Evolutionary conservation across 2,888 invertebrate genomes (phyloP).

Genomic region (Liopterus haemorrhoidalis): DNA sequence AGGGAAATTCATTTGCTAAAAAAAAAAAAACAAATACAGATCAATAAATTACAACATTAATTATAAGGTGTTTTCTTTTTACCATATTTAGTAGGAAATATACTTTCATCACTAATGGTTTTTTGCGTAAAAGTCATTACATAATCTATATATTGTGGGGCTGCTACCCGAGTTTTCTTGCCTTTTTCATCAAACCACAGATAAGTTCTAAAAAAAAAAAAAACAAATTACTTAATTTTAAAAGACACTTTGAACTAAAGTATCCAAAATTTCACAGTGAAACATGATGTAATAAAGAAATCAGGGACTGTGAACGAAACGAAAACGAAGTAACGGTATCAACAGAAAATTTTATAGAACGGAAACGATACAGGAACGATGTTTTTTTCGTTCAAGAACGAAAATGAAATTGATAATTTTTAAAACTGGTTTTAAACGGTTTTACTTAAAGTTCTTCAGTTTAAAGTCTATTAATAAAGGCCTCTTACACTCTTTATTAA

Average conservation of each 20-base stretch:
- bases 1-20: conserved; percentile 88
- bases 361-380: not conserved
- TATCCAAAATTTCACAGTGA: conserved; percentile 14
- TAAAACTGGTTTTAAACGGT: too few relatives aligned
- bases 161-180: conserved; percentile 93
- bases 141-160: conserved; percentile 97
- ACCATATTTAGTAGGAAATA: conserved; percentile 99
- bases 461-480: too few relatives aligned
- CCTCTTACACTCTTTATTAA: too few relatives aligned
- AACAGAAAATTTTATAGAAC: not conserved
- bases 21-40: conserved; percentile 20
- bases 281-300: conserved; percentile 12
- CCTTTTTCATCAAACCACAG: conserved; percentile 99
- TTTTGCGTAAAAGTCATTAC: conserved; percentile 98
- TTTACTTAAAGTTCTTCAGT: too few relatives aligned
- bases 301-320: conserved; percentile 9
- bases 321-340: conserved; percentile 1
- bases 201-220: conserved; percentile 68
- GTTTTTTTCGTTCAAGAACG: too few relatives aligned
- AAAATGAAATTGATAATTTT: too few relatives aligned
- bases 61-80: conserved; percentile 44
- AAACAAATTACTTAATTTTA: too few relatives aligned
- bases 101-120: conserved; percentile 91
- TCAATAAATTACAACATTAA: not conserved
- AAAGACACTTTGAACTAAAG: too few relatives aligned